phyloP scores from a whole-genome alignment of 2,797 vertebrate genomes.

The Thalassophryne amazonica region DNA sequence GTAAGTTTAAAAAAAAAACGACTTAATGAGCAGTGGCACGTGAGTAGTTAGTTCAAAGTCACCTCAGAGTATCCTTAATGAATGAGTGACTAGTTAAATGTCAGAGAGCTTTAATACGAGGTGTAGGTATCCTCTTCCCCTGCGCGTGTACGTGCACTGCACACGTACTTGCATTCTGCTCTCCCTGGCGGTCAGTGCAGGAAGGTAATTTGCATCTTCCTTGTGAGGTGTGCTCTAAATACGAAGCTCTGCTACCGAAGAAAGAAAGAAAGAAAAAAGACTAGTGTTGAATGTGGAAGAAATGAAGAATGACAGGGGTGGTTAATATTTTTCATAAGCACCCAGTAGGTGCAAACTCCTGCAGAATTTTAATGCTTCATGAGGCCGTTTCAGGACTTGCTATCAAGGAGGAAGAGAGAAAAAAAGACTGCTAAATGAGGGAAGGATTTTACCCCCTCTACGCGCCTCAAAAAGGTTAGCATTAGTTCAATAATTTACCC shows the following conservation, averaged over 20 bases:
- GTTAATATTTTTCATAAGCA: constrained; percentile 93
- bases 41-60: constrained; percentile 37
- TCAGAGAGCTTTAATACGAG: constrained; percentile 76
- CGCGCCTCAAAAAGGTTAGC: constrained; percentile 61
- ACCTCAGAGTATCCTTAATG: constrained; percentile 70
- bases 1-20: constrained; percentile 24
- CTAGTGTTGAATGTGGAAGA: constrained; percentile 88
- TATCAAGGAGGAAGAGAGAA: constrained; percentile 11
- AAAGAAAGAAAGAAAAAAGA: constrained; percentile 36
- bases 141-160: background rate
- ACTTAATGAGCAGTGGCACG: constrained; percentile 26
- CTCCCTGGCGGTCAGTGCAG: constrained; percentile 84
- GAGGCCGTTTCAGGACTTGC: constrained; percentile 34
- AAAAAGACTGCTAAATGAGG: constrained; percentile 40
- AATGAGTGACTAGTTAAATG: constrained; percentile 76
- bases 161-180: constrained; percentile 41
- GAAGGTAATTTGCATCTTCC: constrained; percentile 84
- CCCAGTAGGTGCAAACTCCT: constrained; percentile 81
- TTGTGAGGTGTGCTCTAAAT: constrained; percentile 84
- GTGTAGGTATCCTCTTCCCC: constrained; percentile 59
- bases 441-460: constrained; percentile 48
- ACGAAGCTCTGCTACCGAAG: constrained; percentile 83
- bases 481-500: constrained; percentile 71
- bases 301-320: constrained; percentile 97
- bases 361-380: constrained; percentile 87